Base-by-base conservation (phyloP, 1,140 invertebrate genomes). In the Pomacea maculata region DNA sequence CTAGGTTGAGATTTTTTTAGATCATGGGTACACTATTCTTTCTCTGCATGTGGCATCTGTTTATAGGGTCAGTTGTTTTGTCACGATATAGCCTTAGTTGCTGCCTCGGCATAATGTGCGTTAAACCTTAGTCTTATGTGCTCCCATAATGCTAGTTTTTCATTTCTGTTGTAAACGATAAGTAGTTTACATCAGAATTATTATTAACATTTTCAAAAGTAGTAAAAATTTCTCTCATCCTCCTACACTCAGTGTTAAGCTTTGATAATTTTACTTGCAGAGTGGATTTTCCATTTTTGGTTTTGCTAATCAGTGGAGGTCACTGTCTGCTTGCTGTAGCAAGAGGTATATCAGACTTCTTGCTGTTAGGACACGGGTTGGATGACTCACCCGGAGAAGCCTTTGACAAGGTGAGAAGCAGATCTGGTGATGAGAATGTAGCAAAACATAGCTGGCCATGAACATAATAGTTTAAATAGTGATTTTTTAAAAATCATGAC, bases 361-460 rank as follows among this genome's bases (percentile, higher is more conserved):
- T 94, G 17, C 90, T 97, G 65, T 92, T 99, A 17, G 97, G 97
- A 10, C 91, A 94, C 83, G 94, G 93, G 64, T 83, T 95, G 29
- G 97, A 99, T 92, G 95, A 96, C 93, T 94, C 97, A 72, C 97
- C 97, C 52, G 98, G 98, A 75, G 97, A 98, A 93, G 93, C 95
- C 9, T 94, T 97, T 85, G 97, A 99, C 90, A 98, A 98, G 92
- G 95, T 95, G 88, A 84, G 72, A 8, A 5, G 5, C 17, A 12
- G n/a, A 64, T 34, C 34, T 61, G 12, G n/a, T 68, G 9, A 21
- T 68, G 29, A 25, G 2, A 34, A 45, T 34, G 45, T 74, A 45
- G 21, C 15, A 78, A 14, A 1, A 61, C 11, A 61, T 61, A 61
- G 11, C 57, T 61, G 57, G 57, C 57, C 15, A 11, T 61, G 11